phyloP scores from a whole-genome alignment of 1,140 invertebrate genomes.

The Drosophila subobscura region DNA sequence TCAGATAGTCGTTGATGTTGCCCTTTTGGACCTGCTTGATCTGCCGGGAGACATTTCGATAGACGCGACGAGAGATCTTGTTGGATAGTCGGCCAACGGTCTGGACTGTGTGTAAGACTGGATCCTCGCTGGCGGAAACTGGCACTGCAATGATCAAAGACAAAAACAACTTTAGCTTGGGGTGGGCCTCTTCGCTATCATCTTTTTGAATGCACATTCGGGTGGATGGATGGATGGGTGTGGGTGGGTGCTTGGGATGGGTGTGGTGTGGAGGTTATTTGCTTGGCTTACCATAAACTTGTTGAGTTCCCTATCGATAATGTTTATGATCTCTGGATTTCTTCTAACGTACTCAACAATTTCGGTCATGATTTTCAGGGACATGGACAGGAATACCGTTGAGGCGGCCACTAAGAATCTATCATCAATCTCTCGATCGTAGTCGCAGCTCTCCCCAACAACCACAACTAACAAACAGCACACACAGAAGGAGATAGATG shows the following conservation, averaged over 20 bases:
- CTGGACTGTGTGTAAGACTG: slow-evolving; percentile 88
- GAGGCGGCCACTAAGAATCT: slow-evolving; percentile 83
- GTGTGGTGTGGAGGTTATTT: background rate
- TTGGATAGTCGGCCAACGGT: slow-evolving; percentile 88
- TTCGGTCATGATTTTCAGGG: slow-evolving; percentile 80
- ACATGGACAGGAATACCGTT: slow-evolving; percentile 83
- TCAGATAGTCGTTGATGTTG: slow-evolving; percentile 87
- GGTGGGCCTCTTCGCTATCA: background rate
- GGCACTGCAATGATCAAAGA: slow-evolving; percentile 83
- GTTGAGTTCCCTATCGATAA: slow-evolving; percentile 83
- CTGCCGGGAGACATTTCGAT: slow-evolving; percentile 86
- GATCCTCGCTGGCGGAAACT: slow-evolving; percentile 86
- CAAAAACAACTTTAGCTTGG: slow-evolving; percentile 2
- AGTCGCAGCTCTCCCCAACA: slow-evolving; percentile 62
- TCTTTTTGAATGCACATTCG: background rate
- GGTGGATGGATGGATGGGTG: background rate
- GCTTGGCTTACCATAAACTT: slow-evolving; percentile 78
- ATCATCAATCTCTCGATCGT: slow-evolving; percentile 75
- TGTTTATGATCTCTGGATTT: slow-evolving; percentile 79
- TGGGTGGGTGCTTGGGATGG: background rate
- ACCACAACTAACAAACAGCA: slow-evolving; percentile 61
- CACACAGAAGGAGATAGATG: slow-evolving; percentile 32
- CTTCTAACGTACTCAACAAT: slow-evolving; percentile 81
- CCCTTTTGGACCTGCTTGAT: slow-evolving; percentile 85
- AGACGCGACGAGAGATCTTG: slow-evolving; percentile 88